Evolutionary conservation across 2,888 invertebrate species (phyloP), one percentile per base, ranked within the genome.

Genomic region (Aromia moschata): DNA sequence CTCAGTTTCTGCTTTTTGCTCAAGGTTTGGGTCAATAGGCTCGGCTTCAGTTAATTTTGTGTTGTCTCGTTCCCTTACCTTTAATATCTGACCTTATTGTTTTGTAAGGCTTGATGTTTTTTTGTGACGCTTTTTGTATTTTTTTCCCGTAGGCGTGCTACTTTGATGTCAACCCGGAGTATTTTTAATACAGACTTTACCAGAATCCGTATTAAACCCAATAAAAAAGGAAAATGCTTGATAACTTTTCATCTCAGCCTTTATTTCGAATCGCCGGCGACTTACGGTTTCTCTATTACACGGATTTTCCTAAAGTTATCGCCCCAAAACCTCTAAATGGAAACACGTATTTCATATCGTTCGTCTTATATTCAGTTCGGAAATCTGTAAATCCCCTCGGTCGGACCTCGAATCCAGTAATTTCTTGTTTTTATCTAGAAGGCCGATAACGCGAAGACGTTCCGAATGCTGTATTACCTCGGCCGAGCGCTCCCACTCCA

Each of bases 301-400:
- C 41, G 41, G 30, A 52, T 52, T 41, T 52, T 14, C 51, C 18
- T 37, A 49, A 20, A 18, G 38, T 10, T 11, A 12, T 41, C 41
- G 16, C 31, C 16, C 17, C n/a, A 41, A 30, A 31, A 52, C 41
- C 52, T 45, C 16, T 40, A 52, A 52, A 52, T 41, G 52, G 52
- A 31, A 41, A 41, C 52, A 52, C 52, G 52, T 52, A 52, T 52
- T 52, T 41, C 52, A 52, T 52, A 52, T 52, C 52, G 52, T 52
- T 41, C 31, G 41, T 41, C 41, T 52, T 33, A 52, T 41, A 31
- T 31, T 40, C 52, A 4, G 40, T 52, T 41, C 52, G 41, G 54
- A 54, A 54, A 61, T 57, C 60, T 57, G 57, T 57, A 61, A 57
- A 61, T 61, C 60, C 60, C 47, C n/a, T n/a, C 31, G 25, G 16